Percentiles rank a stretch among this genome's conserved stretches.
Conservation (phyloP, 2,888 invertebrate genomes). For the Euplexia lucipara region DNA sequence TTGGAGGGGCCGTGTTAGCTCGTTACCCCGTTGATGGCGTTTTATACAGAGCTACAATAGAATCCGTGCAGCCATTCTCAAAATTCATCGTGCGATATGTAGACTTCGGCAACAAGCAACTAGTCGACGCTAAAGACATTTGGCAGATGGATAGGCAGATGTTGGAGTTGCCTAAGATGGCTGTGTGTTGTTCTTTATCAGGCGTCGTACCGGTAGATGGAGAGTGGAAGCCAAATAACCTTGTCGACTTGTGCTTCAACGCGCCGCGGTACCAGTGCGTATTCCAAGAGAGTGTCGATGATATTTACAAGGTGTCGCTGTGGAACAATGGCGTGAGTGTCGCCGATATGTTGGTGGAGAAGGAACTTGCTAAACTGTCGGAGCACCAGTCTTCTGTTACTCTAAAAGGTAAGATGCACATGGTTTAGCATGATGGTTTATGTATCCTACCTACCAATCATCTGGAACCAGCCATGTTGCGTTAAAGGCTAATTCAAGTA, state of each 20-base stretch:
- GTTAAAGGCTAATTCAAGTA: background rate
- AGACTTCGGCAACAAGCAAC: slow-evolving; percentile 94
- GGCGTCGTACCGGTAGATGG: slow-evolving; percentile 91
- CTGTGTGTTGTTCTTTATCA: slow-evolving; percentile 92
- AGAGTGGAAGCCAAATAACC: slow-evolving; percentile 90
- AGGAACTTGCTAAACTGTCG: slow-evolving; percentile 83
- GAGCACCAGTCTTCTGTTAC: slow-evolving; percentile 83
- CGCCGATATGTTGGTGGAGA: slow-evolving; percentile 86
- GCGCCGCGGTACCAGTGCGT: slow-evolving; percentile 91
- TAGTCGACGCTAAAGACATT: slow-evolving; percentile 92
- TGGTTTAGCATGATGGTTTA: background rate
- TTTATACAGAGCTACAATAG: slow-evolving; percentile 93
- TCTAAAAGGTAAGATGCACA: slow-evolving; percentile 79
- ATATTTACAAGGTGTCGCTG: slow-evolving; percentile 87
- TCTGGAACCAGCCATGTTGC: background rate
- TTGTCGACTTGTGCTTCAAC: slow-evolving; percentile 92
- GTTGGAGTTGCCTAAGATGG: slow-evolving; percentile 93
- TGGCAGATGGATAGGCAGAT: slow-evolving; percentile 93
- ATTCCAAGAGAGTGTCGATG: slow-evolving; percentile 88
- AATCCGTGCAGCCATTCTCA: slow-evolving; percentile 90
- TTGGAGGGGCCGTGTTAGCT: slow-evolving; percentile 93
- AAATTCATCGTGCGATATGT: slow-evolving; percentile 93
- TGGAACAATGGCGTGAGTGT: slow-evolving; percentile 87
- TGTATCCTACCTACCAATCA: background rate
- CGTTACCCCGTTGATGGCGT: slow-evolving; percentile 93